These are phyloP conservation scores for Drosophila mayri DNA, from an alignment of 1,140 invertebrate species.

Conservation along the genomic window DNA sequence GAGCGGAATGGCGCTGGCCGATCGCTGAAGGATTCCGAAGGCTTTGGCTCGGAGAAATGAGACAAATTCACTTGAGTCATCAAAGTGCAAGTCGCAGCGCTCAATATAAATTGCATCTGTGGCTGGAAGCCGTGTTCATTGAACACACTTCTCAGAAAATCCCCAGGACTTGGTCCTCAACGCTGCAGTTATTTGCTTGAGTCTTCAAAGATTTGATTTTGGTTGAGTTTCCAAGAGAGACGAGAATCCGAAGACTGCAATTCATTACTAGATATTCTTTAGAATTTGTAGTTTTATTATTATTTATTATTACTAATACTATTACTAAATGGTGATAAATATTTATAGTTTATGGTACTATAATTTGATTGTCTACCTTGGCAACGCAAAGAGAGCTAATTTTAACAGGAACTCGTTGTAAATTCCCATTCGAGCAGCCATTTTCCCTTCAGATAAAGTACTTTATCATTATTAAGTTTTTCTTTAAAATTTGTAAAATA, in stretches of 20 bases:
- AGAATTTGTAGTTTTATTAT: background rate
- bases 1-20: background rate
- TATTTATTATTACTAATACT: too few species aligned
- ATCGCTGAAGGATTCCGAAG: slow-evolving; percentile 17
- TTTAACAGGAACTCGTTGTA: too few species aligned
- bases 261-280: background rate
- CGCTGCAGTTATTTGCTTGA: background rate
- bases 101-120: slow-evolving; percentile 24
- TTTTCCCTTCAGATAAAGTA: too few species aligned
- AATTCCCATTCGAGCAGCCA: too few species aligned
- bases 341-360: too few species aligned
- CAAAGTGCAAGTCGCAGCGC: background rate
- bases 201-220: slow-evolving; percentile 1
- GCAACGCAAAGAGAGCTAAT: too few species aligned
- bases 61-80: slow-evolving; percentile 18
- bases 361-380: too few species aligned
- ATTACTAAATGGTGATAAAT: too few species aligned
- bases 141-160: slow-evolving; percentile 13
- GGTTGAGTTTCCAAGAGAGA: slow-evolving; percentile 4
- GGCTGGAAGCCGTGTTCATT: slow-evolving; percentile 18
- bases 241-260: background rate
- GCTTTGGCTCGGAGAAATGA: background rate
- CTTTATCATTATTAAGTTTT: too few species aligned
- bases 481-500: too few species aligned
- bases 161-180: slow-evolving; percentile 16